A percentile compares a stretch with the other conserved stretches of the same genome.
These are phyloP conservation scores for Caenorhabditis auriculariae DNA, from an alignment of 2,888 invertebrate species.

Conservation along the genomic window DNA sequence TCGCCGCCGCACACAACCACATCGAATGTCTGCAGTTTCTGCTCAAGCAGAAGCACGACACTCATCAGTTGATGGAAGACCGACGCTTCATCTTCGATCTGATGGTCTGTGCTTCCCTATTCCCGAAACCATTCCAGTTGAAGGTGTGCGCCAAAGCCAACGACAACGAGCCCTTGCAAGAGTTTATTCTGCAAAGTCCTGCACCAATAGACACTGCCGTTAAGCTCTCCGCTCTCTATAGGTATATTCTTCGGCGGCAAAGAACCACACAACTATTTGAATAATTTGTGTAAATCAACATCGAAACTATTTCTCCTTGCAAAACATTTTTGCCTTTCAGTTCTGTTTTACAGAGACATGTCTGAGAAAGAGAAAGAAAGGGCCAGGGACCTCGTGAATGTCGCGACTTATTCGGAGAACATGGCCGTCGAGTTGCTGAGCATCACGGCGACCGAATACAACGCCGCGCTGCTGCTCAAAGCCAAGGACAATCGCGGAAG, in stretches of 20 bases:
- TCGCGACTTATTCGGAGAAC: slow-evolving; percentile 91
- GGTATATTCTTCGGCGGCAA: too few relatives aligned
- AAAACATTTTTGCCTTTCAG: slow-evolving; percentile 71
- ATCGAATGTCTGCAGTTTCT: slow-evolving; percentile 92
- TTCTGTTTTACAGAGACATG: slow-evolving; percentile 76
- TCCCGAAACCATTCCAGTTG: slow-evolving; percentile 71
- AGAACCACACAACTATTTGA: too few relatives aligned
- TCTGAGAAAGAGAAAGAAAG: slow-evolving; percentile 73
- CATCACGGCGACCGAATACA: slow-evolving; percentile 69
- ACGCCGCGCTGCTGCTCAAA: slow-evolving; percentile 88
- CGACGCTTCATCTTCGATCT: slow-evolving; percentile 89
- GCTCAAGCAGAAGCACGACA: slow-evolving; percentile 95
- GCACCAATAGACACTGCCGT: slow-evolving; percentile 98
- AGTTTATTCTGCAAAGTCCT: slow-evolving; percentile 96
- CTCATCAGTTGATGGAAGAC: slow-evolving; percentile 94
- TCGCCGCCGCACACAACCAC: slow-evolving; percentile 95
- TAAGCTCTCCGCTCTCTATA: slow-evolving; percentile 79
- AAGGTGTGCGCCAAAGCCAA: slow-evolving; percentile 78
- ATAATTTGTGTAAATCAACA: neutral
- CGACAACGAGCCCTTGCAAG: slow-evolving; percentile 92
- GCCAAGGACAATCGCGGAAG: slow-evolving; percentile 90
- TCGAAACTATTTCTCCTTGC: slow-evolving; percentile 75
- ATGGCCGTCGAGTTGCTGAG: slow-evolving; percentile 93
- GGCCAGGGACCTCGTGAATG: slow-evolving; percentile 90
- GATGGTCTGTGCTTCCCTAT: slow-evolving; percentile 83